A percentile compares a stretch with the other conserved stretches of the same genome.
Evolutionary conservation across 2,888 invertebrate genomes (phyloP).

Genomic region (Crossocerus cetratus): DNA sequence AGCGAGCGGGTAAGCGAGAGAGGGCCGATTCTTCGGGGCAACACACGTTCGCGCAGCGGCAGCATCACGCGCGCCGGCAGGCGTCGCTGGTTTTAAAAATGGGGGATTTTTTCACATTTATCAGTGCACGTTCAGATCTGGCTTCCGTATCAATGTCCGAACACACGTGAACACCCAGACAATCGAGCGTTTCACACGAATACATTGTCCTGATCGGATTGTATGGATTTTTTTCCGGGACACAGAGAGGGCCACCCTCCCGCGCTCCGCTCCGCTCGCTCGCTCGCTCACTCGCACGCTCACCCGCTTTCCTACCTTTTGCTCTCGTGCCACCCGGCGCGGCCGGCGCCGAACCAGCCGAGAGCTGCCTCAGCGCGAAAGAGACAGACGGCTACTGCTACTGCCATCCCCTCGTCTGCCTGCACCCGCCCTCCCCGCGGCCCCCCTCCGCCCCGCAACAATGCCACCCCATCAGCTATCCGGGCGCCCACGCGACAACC

Average conservation of each 20-base stretch:
- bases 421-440: conserved; percentile 21
- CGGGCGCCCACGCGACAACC: conserved; percentile 66
- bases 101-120: conserved; percentile 72
- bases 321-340: conserved; percentile 35
- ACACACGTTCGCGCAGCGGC: conserved; percentile 57
- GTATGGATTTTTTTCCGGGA: conserved; percentile 76
- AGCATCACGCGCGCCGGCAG: conserved; percentile 61
- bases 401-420: conserved; percentile 34
- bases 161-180: conserved; percentile 72
- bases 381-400: not conserved
- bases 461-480: conserved; percentile 62
- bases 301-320: conserved; percentile 50
- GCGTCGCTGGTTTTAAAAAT: conserved; percentile 67
- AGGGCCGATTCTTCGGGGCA: conserved; percentile 61
- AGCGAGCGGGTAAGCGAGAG: conserved; percentile 21
- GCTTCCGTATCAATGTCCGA: conserved; percentile 72
- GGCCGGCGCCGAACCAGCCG: conserved; percentile 32
- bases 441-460: conserved; percentile 54
- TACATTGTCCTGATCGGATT: conserved; percentile 76
- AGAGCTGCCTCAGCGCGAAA: conserved; percentile 13
- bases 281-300: not conserved
- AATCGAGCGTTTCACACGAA: conserved; percentile 75
- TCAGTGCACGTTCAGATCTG: conserved; percentile 71
- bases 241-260: conserved; percentile 59
- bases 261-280: no score